Base-by-base conservation (phyloP, 2,113 vertebrate species). In the Ictalurus punctatus region DNA sequence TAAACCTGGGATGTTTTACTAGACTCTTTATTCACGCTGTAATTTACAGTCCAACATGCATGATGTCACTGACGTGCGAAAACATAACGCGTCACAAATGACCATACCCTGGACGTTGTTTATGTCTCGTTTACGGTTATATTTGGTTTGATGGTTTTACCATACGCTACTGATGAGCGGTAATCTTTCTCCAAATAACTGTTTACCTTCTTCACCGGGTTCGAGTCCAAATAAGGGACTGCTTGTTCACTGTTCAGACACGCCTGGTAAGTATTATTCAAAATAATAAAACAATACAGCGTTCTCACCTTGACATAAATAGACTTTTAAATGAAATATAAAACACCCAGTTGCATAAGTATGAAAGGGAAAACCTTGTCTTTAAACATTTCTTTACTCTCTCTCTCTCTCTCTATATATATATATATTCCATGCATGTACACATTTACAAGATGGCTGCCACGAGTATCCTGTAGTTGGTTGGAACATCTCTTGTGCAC, bases 111-210 rank as follows among this genome's bases (percentile, higher is more conserved):
- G 12, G 25, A 48, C 2, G 16, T 67, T 81, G 59, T 69, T 87
- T 65, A 67, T 54, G 86, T 69, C 74, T 63, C 27, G 10, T 71
- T 34, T 37, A 58, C 3, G 27, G 65, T 67, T 59, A 23, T 23
- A 12, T 63, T 67, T 23, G 76, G 40, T 63, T 87, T 81, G 30
- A 69, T 25, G 63, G 8, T 30, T 6, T 30, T 52, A 30, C 56
- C 23, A 48, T 52, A 19, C 9, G 1, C 40, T 81, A 56, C 23
- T 2, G 52, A 27, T 25, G 61, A 71, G 48, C n/a, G 21, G 79
- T 83, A 34, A 58, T 61, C 76, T 71, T 82, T 71, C 30, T 82
- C 48, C 63, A 82, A 82, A 82, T 82, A 58, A 56, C 86, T 87
- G 86, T 87, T 87, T 87, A 67, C 76, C 37, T 52, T 87, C 37